Percentiles rank a stretch among this genome's conserved stretches.
Conservation (phyloP, 2,113 vertebrate genomes). For the Neotoma lepida region DNA sequence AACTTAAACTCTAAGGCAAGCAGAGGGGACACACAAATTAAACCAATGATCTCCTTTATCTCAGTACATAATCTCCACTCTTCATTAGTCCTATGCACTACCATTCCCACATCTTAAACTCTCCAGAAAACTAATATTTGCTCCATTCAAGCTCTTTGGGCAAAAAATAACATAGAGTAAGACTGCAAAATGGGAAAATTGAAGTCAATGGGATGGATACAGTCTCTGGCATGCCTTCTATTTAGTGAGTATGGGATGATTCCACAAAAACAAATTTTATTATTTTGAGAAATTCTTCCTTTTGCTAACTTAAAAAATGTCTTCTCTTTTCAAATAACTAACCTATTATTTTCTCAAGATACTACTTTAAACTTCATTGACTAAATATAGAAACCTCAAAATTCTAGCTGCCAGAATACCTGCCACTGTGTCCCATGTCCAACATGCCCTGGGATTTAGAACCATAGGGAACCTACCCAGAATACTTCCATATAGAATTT, state of each 20-base stretch:
- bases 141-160: background rate
- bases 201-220: background rate
- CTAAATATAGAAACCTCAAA: background rate
- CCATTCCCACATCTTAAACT: background rate
- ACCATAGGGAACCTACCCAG: background rate
- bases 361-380: background rate
- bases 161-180: background rate
- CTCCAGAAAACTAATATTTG: background rate
- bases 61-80: background rate
- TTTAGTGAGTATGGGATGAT: background rate
- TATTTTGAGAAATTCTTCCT: slow-evolving; percentile 20
- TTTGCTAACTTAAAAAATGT: background rate
- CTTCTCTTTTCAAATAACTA: background rate
- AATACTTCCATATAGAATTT: background rate
- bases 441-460: background rate
- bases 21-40: background rate
- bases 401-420: background rate
- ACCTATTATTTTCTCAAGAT: slow-evolving; percentile 37
- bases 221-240: background rate
- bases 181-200: background rate
- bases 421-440: background rate
- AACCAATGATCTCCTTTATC: slow-evolving; percentile 24
- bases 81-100: background rate
- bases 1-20: background rate
- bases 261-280: slow-evolving; percentile 6